Evolutionary conservation across 2,888 invertebrate genomes (phyloP).

Genomic region (Stratiomys singularior): DNA sequence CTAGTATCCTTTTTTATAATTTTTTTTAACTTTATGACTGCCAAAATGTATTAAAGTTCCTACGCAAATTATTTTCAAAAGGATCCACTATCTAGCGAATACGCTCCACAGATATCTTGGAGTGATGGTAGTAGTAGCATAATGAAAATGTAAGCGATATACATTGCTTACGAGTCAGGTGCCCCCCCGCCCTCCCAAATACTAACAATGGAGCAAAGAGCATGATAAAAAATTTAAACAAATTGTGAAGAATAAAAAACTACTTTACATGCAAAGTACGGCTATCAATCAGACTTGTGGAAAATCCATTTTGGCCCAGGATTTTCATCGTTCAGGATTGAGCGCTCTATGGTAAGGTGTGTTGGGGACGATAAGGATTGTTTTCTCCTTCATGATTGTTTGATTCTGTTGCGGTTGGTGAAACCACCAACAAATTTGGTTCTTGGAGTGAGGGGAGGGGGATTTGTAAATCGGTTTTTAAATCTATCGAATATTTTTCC

Average conservation of each 20-base stretch:
- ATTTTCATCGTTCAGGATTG: slow-evolving; percentile 27
- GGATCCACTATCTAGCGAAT: slow-evolving; percentile 25
- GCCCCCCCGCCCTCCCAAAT: slow-evolving; percentile 9
- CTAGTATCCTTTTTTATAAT: not conserved
- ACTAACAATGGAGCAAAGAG: slow-evolving; percentile 36
- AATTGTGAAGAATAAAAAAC: slow-evolving; percentile 45
- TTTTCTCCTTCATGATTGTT: not conserved
- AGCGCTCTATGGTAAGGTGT: not conserved
- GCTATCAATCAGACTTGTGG: slow-evolving; percentile 46
- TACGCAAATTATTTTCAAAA: slow-evolving; percentile 42
- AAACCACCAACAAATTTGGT: too few relatives aligned
- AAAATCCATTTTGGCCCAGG: slow-evolving; percentile 41
- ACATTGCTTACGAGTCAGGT: too few relatives aligned
- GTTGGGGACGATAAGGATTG: not conserved
- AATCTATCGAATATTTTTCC: too few relatives aligned
- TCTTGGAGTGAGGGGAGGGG: too few relatives aligned
- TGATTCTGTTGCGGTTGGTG: not conserved
- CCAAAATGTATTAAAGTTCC: slow-evolving; percentile 39
- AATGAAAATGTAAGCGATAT: not conserved
- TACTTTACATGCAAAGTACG: slow-evolving; percentile 47
- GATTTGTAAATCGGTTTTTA: too few relatives aligned
- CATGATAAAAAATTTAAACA: slow-evolving; percentile 44
- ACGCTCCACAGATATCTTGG: not conserved
- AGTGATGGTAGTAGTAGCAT: not conserved
- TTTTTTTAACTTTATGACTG: slow-evolving; percentile 10